phyloP scores from a whole-genome alignment of 2,888 invertebrate species.

The Scaptomyza cyrtandrae region DNA sequence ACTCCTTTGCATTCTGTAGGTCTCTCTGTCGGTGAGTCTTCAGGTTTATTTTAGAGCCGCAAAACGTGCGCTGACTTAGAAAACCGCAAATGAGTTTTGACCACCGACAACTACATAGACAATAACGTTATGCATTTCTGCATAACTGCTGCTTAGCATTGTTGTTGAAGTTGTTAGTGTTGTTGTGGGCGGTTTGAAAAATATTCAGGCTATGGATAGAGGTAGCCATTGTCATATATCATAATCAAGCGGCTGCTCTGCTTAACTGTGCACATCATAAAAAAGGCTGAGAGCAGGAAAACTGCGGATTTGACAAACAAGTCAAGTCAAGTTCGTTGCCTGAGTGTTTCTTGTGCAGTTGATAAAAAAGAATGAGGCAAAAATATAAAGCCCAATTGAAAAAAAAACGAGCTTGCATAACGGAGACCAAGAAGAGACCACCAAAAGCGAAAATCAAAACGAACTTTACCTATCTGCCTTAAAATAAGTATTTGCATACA shows the following conservation, averaged over 20 bases:
- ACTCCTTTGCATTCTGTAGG: slow-evolving; percentile 50
- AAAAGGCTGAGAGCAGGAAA: slow-evolving; percentile 33
- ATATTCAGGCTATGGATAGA: slow-evolving; percentile 28
- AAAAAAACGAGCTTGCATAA: slow-evolving; percentile 53
- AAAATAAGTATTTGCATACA: slow-evolving; percentile 3
- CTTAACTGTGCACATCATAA: slow-evolving; percentile 57
- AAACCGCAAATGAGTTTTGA: slow-evolving; percentile 74
- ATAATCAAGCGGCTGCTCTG: slow-evolving; percentile 67
- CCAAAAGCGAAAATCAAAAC: slow-evolving; percentile 44
- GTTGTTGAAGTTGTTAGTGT: slow-evolving; percentile 10
- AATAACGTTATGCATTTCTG: slow-evolving; percentile 62
- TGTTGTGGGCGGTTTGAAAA: slow-evolving; percentile 50
- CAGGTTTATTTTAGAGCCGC: slow-evolving; percentile 65
- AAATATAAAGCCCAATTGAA: slow-evolving; percentile 16
- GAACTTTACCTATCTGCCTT: slow-evolving; percentile 6
- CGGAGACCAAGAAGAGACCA: slow-evolving; percentile 54
- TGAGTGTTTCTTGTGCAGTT: slow-evolving; percentile 65
- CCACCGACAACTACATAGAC: slow-evolving; percentile 55
- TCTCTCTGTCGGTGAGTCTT: slow-evolving; percentile 28
- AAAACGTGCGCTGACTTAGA: slow-evolving; percentile 71
- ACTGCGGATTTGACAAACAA: slow-evolving; percentile 41
- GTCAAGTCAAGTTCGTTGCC: slow-evolving; percentile 63
- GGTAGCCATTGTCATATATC: slow-evolving; percentile 62
- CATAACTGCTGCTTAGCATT: slow-evolving; percentile 54
- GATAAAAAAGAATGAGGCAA: neutral